Base-by-base conservation (phyloP, 2,888 invertebrate genomes). In the Drosophila tripunctata region DNA sequence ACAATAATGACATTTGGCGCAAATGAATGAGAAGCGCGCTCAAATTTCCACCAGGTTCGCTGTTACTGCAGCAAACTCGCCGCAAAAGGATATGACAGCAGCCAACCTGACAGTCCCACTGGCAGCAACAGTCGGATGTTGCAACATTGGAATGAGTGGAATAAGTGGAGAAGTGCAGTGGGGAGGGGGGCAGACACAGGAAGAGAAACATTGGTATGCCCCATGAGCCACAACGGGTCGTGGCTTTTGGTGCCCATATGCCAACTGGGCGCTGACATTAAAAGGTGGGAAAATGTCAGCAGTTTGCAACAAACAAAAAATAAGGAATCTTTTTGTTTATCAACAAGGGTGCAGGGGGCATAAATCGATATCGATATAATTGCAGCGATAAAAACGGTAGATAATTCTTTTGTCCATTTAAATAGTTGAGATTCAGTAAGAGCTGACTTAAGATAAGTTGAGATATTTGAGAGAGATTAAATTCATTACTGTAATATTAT, bases 221-320 rank as follows among this genome's bases (percentile, higher is more conserved):
- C 43, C 61, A 78, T 38, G 40, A 54, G 77, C 73, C 52, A 41
- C 65, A 51, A 51, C 75, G 33, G 75, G 57, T 54, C 75, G 69
- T 45, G 24, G 12, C 19, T 45, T 45, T 33, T 50, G 58, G 44
- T 58, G n/a, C n/a, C 72, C 52, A 61, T 45, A 68, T 66, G 50
- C 61, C 63, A 56, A 50, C 56, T 60, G 56, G 36, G 60, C 56
- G 83, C 76, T 88, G 90, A 90, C 90, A 87, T 88, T 89, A 90
- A 90, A 88, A 90, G 90, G 88, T 90, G 90, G 90, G 90, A 90
- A 90, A 90, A 86, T 90, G 87, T 89, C 89, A 89, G 84, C 86
- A 88, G 85, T 74, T 75, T 61, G 48, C 61, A 27, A 10, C 27
- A 27, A n/a, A 8, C 27, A 54, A 52, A 30, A 45, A 17, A n/a